Base-by-base conservation (phyloP, 1,140 invertebrate genomes). In the Aphidius ervi region DNA sequence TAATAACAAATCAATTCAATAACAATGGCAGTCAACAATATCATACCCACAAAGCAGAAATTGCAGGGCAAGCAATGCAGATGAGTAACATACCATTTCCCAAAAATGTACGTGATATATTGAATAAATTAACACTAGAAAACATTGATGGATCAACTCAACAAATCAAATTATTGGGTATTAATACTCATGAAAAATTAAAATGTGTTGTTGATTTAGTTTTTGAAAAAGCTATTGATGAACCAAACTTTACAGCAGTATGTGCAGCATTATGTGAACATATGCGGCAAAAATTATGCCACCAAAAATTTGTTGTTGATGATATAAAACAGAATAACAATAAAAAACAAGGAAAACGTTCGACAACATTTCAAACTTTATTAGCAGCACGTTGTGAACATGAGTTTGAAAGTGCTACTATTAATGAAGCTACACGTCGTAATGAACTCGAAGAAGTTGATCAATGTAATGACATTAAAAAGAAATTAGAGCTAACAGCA, bases 61-160 rank as follows among this genome's bases (percentile, higher is more conserved):
- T 16, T 16, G 16, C 16, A 16, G 16, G 1, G 16, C 0, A 16
- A 31, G 8, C 37, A 5, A n/a, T n/a, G n/a, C n/a, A n/a, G n/a
- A n/a, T n/a, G n/a, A n/a, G n/a, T n/a, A n/a, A n/a, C n/a, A n/a
- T n/a, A n/a, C n/a, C n/a, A n/a, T n/a, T n/a, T n/a, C n/a, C n/a
- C n/a, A n/a, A n/a, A n/a, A 87, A 83, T 66, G 90, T 97, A 56
- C 84, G 93, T 61, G 90, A 92, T 71, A 91, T 97, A 53, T 77
- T 98, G 5, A 98, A 98, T 76, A 98, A 97, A 77, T 78, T 98
- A 39, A 98, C 95, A 0, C 95, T 95, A 1, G 90, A 97, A 73
- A 95, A 96, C 71, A 95, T 95, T 71, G 84, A 88, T 46, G 90
- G 86, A 3, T 79, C 97, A 39, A 81, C 95, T 2, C 82, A 85